Base-by-base conservation (phyloP, 1,140 invertebrate genomes). In the Drosophila repletoides region DNA sequence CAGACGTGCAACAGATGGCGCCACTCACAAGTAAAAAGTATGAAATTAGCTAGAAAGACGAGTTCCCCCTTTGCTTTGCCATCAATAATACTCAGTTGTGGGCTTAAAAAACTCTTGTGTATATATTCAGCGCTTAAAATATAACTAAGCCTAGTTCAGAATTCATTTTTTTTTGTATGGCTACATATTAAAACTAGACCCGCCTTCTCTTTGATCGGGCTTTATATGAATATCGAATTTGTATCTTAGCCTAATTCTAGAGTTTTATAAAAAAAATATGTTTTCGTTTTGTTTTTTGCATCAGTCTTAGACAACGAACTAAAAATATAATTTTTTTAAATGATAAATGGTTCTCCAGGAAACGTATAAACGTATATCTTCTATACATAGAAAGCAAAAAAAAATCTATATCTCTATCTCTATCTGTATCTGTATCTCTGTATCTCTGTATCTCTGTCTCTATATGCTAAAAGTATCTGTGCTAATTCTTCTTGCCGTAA, bases 271-370 rank as follows among this genome's bases (percentile, higher is more conserved):
- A 14, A 60, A 52, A 69, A 40, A 59, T 63, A 66, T 63, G 51
- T 69, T 7, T 36, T n/a, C n/a, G 7, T 51, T 48, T 40, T 51
- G 71, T 60, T 48, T 64, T 71, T 60, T 79, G 56, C 51, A 63
- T 84, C 79, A 84, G 79, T 84, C 79, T 84, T 75, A 67, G 38
- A 75, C 49, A 79, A 84, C 46, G 22, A 56, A 60, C 69, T 55
- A 33, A 29, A 69, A 55, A 60, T 59, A 41, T 33, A 31, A 24
- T 9, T 53, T 14, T 56, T 28, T 43, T 26, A 52, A 36, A 14
- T 9, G 9, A 3, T 55, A 38, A 61, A 15, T 24, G 40, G 33
- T 43, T 10, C 43, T 51, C 21, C 19, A 15, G 17, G 33, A 40
- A 66, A 48, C n/a, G n/a, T n/a, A n/a, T n/a, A n/a, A n/a, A n/a